Percentiles rank a stretch among this genome's conserved stretches.
phyloP scores from a whole-genome alignment of 2,888 invertebrate species.

The Melipona beecheii region DNA sequence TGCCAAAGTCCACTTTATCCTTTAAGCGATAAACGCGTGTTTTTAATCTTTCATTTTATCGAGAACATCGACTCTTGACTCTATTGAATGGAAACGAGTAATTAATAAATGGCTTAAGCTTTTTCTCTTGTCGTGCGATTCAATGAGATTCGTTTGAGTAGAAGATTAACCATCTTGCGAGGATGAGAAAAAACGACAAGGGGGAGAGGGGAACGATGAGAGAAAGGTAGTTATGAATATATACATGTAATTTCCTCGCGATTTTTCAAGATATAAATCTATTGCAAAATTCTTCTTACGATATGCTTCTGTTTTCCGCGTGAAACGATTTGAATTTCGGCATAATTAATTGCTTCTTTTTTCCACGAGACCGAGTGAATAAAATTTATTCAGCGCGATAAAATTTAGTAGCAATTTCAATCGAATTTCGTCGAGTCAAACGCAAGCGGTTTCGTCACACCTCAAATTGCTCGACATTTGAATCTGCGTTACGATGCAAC shows the following conservation, averaged over 20 bases:
- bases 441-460: slow-evolving; percentile 50
- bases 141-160: slow-evolving; percentile 28
- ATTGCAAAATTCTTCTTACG: slow-evolving; percentile 43
- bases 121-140: slow-evolving; percentile 21
- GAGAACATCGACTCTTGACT: not conserved
- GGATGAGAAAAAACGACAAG: slow-evolving; percentile 4
- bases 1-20: slow-evolving; percentile 22
- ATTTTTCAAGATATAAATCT: slow-evolving; percentile 36
- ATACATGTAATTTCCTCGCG: slow-evolving; percentile 33
- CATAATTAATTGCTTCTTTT: not conserved
- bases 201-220: slow-evolving; percentile 1
- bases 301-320: not conserved
- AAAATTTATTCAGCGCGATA: slow-evolving; percentile 5
- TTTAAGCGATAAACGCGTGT: not conserved
- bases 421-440: slow-evolving; percentile 36
- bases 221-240: slow-evolving; percentile 40
- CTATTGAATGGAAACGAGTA: not conserved
- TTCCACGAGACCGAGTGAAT: not conserved
- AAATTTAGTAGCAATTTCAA: slow-evolving; percentile 33
- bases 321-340: slow-evolving; percentile 5
- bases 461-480: slow-evolving; percentile 47
- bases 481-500: slow-evolving; percentile 63
- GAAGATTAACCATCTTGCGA: slow-evolving; percentile 38
- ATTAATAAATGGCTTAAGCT: not conserved
- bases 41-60: not conserved